phyloP scores from a whole-genome alignment of 1,140 invertebrate species.

The Platyscapa corneri region DNA sequence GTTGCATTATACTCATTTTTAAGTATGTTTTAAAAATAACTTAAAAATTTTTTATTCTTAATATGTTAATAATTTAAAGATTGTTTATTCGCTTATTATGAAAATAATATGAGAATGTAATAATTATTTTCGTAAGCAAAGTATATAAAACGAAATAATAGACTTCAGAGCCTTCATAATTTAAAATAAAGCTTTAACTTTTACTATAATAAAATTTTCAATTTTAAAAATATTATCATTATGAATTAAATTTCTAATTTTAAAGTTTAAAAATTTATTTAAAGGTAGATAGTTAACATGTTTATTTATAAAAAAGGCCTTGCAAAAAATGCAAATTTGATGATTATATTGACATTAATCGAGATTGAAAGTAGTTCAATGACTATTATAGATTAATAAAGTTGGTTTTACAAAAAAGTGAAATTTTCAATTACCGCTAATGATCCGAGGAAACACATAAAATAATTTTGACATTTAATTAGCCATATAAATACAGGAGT shows the following conservation, averaged over 20 bases:
- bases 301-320: no score
- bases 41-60: no score
- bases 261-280: no score
- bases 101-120: not conserved
- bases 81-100: no score
- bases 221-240: not conserved
- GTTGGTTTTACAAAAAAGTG: slow-evolving; percentile 31
- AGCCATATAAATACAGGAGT: slow-evolving; percentile 23
- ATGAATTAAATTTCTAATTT: not conserved
- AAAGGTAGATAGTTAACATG: no score
- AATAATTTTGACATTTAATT: slow-evolving; percentile 49
- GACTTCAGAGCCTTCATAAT: no score
- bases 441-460: slow-evolving; percentile 24
- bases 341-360: slow-evolving; percentile 7
- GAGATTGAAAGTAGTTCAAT: slow-evolving; percentile 42
- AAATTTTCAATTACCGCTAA: slow-evolving; percentile 30
- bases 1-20: no score
- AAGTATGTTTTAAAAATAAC: no score
- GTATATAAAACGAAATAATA: not conserved
- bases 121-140: not conserved
- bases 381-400: slow-evolving; percentile 8
- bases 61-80: no score
- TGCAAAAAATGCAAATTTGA: not conserved
- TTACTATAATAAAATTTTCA: not conserved
- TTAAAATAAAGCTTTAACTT: not conserved